A percentile compares a stretch with the other conserved stretches of the same genome.
These are phyloP conservation scores for Machimus atricapillus DNA, from an alignment of 2,888 invertebrate species.

Conservation along the genomic window DNA sequence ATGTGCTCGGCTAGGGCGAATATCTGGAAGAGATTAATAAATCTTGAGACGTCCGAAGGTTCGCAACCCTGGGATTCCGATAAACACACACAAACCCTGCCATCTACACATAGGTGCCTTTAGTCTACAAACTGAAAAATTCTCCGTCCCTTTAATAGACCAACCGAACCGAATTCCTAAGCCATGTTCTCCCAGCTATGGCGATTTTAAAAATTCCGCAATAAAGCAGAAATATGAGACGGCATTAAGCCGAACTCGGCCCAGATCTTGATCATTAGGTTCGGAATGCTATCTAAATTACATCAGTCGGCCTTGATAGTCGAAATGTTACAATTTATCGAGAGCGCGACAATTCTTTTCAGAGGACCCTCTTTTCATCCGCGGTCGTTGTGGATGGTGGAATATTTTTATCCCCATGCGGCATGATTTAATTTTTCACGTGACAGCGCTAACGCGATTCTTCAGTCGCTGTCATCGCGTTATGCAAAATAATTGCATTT, in stretches of 20 bases:
- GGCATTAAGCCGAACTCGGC: neutral
- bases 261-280: neutral
- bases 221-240: neutral
- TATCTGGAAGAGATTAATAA: conserved; percentile 22
- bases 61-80: neutral
- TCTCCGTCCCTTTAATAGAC: neutral
- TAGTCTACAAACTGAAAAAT: neutral
- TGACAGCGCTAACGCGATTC: conserved; percentile 15
- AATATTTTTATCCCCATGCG: neutral
- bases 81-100: neutral
- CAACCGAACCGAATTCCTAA: neutral
- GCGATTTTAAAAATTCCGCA: neutral
- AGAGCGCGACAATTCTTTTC: neutral
- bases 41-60: conserved; percentile 33
- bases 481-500: conserved; percentile 25
- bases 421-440: conserved; percentile 18
- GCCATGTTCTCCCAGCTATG: neutral
- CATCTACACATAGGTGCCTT: neutral
- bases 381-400: neutral
- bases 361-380: neutral
- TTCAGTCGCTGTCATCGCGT: neutral
- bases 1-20: neutral
- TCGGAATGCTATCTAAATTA: neutral
- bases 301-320: neutral
- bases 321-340: neutral